A percentile compares a stretch with the other conserved stretches of the same genome.
These are phyloP conservation scores for Limnodromus scolopaceus DNA, from an alignment of 2,797 vertebrate genomes.

Conservation along the genomic window DNA sequence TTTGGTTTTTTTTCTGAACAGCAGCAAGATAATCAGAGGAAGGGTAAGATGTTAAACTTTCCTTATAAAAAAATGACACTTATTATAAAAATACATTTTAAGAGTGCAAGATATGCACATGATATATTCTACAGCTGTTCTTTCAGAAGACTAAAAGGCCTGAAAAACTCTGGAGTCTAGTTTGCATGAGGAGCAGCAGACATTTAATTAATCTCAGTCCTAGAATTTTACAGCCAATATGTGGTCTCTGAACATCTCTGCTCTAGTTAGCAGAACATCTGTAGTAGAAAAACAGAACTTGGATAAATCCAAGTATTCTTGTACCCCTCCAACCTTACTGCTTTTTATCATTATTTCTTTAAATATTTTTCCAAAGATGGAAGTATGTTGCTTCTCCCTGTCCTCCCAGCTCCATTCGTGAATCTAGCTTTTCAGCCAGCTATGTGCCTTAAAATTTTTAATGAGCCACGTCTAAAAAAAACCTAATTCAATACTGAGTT, in stretches of 20 bases:
- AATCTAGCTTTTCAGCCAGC: neutral
- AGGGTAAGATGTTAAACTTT: conserved; percentile 58
- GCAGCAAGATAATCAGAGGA: conserved; percentile 63
- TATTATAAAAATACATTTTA: conserved; percentile 44
- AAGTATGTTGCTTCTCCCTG: neutral
- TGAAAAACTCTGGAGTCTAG: conserved; percentile 36
- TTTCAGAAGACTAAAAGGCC: conserved; percentile 15
- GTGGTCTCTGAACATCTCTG: conserved; percentile 48
- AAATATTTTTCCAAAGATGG: conserved; percentile 37
- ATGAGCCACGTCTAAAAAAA: neutral
- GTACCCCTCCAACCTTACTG: neutral
- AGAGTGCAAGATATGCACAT: conserved; percentile 16
- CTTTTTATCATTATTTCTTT: conserved; percentile 43
- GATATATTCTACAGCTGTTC: conserved; percentile 65
- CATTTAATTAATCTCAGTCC: conserved; percentile 63
- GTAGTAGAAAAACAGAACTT: conserved; percentile 56
- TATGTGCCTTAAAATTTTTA: neutral
- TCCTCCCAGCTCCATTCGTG: neutral
- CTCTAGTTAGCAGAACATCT: conserved; percentile 56
- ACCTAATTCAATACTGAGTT: neutral
- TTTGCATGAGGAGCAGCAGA: conserved; percentile 55
- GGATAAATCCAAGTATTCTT: conserved; percentile 29
- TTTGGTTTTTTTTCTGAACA: conserved; percentile 43
- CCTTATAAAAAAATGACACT: conserved; percentile 33
- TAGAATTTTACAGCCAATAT: conserved; percentile 63